Evolutionary conservation across 1,140 invertebrate genomes (phyloP).

Genomic region (Lepidotrigona ventralis): DNA sequence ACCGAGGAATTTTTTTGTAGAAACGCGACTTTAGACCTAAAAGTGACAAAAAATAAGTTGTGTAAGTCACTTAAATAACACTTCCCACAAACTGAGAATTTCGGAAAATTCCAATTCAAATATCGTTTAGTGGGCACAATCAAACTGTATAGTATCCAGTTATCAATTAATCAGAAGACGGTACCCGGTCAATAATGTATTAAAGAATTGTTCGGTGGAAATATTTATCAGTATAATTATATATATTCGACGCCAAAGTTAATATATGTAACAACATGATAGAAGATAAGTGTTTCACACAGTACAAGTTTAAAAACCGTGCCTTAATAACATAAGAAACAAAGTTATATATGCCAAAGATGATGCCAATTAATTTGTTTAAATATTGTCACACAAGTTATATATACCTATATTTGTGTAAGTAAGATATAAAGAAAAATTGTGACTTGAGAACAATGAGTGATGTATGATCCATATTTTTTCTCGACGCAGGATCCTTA

Average conservation of each 20-base stretch:
- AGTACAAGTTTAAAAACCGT: neutral
- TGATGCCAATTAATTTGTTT: conserved; percentile 5
- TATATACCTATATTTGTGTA: neutral
- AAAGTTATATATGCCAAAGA: conserved; percentile 54
- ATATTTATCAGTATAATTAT: neutral
- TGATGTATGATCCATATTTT: neutral
- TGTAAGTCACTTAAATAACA: too few relatives aligned
- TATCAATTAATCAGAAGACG: too few relatives aligned
- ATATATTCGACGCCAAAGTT: too few relatives aligned
- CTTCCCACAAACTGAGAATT: too few relatives aligned
- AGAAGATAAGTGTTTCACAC: neutral
- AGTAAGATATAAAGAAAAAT: neutral
- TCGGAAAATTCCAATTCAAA: too few relatives aligned
- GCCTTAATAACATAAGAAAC: conserved; percentile 5
- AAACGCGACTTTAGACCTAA: too few relatives aligned
- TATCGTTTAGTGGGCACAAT: too few relatives aligned
- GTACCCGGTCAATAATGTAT: too few relatives aligned
- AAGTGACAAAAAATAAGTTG: too few relatives aligned
- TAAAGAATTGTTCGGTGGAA: neutral
- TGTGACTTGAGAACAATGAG: neutral
- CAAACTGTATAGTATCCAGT: too few relatives aligned
- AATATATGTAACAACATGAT: neutral
- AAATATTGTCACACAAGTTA: neutral
- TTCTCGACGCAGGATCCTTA: neutral
- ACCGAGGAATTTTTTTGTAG: too few relatives aligned